phyloP scores from a whole-genome alignment of 2,888 invertebrate genomes.

The Orchestes rusci region DNA sequence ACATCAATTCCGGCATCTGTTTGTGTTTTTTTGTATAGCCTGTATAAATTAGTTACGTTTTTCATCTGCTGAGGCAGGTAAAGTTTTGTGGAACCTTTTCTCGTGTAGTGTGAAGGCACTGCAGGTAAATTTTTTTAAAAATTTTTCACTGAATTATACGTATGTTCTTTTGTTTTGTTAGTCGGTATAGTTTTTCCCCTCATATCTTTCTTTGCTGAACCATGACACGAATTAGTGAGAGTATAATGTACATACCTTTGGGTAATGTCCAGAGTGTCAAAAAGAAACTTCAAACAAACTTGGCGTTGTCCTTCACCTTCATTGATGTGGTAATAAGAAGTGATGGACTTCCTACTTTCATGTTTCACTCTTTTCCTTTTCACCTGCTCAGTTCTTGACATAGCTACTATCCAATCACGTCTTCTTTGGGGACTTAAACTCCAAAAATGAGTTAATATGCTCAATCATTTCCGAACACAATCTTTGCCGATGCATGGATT shows the following conservation, averaged over 20 bases:
- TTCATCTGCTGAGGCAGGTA: no score
- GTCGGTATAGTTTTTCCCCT: slow-evolving; percentile 2
- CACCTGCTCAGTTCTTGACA: no score
- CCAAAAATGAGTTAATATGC: no score
- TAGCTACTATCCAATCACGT: no score
- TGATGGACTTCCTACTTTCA: slow-evolving; percentile 1
- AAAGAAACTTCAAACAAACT: slow-evolving; percentile 6
- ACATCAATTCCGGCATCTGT: not conserved
- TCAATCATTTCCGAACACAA: no score
- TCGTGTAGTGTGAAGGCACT: not conserved
- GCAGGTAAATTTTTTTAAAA: not conserved
- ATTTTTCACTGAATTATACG: not conserved
- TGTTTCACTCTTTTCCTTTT: slow-evolving; percentile 4
- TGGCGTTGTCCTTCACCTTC: slow-evolving; percentile 8
- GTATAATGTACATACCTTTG: slow-evolving; percentile 7
- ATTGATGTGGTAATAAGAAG: slow-evolving; percentile 6
- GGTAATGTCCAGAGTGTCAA: slow-evolving; percentile 1
- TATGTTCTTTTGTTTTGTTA: not conserved
- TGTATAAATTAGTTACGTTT: not conserved
- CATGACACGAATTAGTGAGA: slow-evolving; percentile 3
- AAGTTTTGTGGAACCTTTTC: not conserved
- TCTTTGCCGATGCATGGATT: no score
- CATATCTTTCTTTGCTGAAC: slow-evolving; percentile 4
- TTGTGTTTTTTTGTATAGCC: not conserved
- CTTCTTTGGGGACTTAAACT: no score